Base-by-base conservation (phyloP, 2,888 invertebrate genomes). In the Volucella bombylans region DNA sequence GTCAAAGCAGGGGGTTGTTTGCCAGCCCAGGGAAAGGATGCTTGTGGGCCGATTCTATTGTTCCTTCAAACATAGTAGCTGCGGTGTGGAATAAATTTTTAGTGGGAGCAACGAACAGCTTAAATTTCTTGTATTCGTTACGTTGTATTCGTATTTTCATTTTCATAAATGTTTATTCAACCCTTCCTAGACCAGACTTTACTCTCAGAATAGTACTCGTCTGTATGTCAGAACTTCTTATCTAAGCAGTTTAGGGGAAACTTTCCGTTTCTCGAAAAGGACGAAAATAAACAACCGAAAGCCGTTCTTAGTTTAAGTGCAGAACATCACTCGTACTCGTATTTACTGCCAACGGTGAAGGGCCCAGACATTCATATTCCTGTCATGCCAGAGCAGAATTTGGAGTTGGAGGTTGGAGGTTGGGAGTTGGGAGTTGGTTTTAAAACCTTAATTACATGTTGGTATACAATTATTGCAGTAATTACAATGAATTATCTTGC, bases 401-500 rank as follows among this genome's bases (percentile, higher is more conserved):
- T n/a, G 62, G 47, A 14, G n/a, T 62, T 12, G 54, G 12, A 10
- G 67, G 64, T 6, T 41, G 71, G 67, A 71, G 6, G 31, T 31
- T 64, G 65, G 80, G n/a, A 62, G 64, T 6, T 41, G 71, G 67
- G 73, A 31, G 31, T 31, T 64, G 65, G 80, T 83, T 87, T 81
- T 68, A 71, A 86, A 81, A 81, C 78, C 87, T 71, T 86, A 87
- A 87, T 87, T 77, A 73, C 73, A 81, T 72, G 54, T 71, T 71
- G 81, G 68, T 73, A 79, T 69, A 83, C 86, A 86, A 86, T 87
- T 81, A 87, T 86, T 86, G 67, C 68, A 71, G 87, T 82, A 86
- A 87, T 87, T 87, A 86, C 73, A 86, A 81, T 81, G 80, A 86
- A 86, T 87, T 87, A 87, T 77, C 72, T 68, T 65, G 61, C 55